Conservation (phyloP, 2,113 vertebrate genomes). For the Lophotis ruficrista region DNA sequence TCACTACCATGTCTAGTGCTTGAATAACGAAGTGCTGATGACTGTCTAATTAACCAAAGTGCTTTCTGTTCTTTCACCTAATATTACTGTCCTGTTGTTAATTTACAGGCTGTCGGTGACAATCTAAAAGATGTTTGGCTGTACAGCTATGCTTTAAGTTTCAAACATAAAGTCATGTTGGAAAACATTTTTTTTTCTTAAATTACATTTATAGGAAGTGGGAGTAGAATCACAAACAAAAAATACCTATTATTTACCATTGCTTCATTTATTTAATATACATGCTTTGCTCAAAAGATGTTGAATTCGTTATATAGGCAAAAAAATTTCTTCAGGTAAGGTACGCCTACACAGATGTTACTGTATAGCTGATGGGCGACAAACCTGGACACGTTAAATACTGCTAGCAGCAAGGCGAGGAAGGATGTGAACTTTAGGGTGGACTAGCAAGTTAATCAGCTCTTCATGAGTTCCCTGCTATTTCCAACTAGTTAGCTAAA, state of each 20-base stretch:
- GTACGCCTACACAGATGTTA: accelerated
- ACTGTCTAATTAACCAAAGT: not conserved
- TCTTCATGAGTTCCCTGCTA: not conserved
- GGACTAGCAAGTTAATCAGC: not conserved
- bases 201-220: not conserved
- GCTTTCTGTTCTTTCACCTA: not conserved
- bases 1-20: not conserved
- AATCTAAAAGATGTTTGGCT: not conserved
- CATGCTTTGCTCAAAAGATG: not conserved
- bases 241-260: not conserved
- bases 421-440: not conserved
- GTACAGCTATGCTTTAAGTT: not conserved
- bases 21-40: not conserved
- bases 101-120: not conserved
- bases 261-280: not conserved
- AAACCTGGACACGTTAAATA: not conserved
- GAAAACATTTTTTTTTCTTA: not conserved
- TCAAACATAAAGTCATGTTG: not conserved
- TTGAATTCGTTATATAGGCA: not conserved
- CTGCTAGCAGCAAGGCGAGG: not conserved
- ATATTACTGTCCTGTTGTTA: not conserved
- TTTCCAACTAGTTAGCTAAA: not conserved
- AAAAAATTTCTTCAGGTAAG: not conserved
- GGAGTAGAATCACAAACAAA: not conserved
- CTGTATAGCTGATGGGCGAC: not conserved